phyloP scores from a whole-genome alignment of 2,797 vertebrate species.

The Myotis myotis region DNA sequence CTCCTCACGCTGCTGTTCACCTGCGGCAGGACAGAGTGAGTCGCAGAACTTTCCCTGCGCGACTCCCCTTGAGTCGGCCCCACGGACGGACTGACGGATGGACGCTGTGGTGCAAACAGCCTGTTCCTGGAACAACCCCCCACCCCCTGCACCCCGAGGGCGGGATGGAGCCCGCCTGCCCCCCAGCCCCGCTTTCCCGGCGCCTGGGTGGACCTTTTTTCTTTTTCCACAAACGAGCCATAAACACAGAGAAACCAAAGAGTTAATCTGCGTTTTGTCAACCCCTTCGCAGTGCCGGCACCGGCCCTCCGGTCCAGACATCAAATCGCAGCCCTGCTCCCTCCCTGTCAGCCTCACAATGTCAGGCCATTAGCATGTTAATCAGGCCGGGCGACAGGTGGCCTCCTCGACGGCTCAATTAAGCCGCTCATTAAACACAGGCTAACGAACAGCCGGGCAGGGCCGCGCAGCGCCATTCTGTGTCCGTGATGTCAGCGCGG shows the following conservation, averaged over 20 bases:
- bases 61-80: slow-evolving; percentile 82
- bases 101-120: slow-evolving; percentile 81
- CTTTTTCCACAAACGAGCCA: slow-evolving; percentile 66
- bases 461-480: slow-evolving; percentile 93
- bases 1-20: slow-evolving; percentile 80
- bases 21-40: slow-evolving; percentile 75
- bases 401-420: slow-evolving; percentile 99
- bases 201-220: slow-evolving; percentile 75
- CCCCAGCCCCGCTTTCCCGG: slow-evolving; percentile 52
- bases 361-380: slow-evolving; percentile 99
- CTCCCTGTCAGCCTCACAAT: slow-evolving; percentile 98
- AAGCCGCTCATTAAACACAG: slow-evolving; percentile 99
- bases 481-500: slow-evolving; percentile 98
- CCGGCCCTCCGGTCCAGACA: slow-evolving; percentile 88
- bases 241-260: slow-evolving; percentile 87
- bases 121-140: slow-evolving; percentile 78
- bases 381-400: slow-evolving; percentile 99
- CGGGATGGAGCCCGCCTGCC: slow-evolving; percentile 68
- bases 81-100: neutral
- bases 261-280: slow-evolving; percentile 87
- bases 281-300: slow-evolving; percentile 81
- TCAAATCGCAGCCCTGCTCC: slow-evolving; percentile 91
- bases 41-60: slow-evolving; percentile 81
- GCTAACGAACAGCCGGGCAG: slow-evolving; percentile 98
- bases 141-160: slow-evolving; percentile 68